These are phyloP conservation scores for Sinella curviseta DNA, from an alignment of 1,140 invertebrate species.

Conservation along the genomic window DNA sequence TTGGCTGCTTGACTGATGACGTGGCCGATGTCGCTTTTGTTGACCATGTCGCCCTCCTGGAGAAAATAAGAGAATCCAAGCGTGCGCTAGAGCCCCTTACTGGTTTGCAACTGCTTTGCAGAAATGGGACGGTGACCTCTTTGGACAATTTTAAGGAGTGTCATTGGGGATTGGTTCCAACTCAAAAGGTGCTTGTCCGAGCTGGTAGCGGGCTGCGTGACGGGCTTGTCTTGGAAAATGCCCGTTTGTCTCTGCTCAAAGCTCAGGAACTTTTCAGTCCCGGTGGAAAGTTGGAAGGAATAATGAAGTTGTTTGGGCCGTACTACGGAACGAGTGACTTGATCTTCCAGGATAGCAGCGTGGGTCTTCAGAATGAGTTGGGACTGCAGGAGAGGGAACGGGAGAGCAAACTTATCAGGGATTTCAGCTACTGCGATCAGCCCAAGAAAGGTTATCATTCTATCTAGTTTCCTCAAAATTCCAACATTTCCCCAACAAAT, in stretches of 20 bases:
- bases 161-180: conserved; percentile 49
- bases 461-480: too few relatives aligned
- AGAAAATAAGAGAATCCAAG: too few relatives aligned
- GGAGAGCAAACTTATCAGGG: too few relatives aligned
- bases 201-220: conserved; percentile 29
- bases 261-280: conserved; percentile 27
- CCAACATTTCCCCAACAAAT: too few relatives aligned
- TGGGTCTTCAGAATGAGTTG: background rate
- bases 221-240: too few relatives aligned
- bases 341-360: conserved; percentile 50
- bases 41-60: conserved; percentile 54
- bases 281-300: conserved; percentile 25
- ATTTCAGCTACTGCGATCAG: background rate
- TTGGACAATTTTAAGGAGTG: conserved; percentile 28
- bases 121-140: conserved; percentile 54
- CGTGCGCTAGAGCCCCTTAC: too few relatives aligned
- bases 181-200: conserved; percentile 47
- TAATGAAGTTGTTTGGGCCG: conserved; percentile 48
- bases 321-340: conserved; percentile 47
- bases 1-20: conserved; percentile 60
- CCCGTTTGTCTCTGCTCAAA: conserved; percentile 39
- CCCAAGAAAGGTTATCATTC: too few relatives aligned
- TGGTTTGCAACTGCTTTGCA: conserved; percentile 56
- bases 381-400: background rate
- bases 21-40: conserved; percentile 65